phyloP scores from a whole-genome alignment of 2,797 vertebrate genomes.

The Sus cebifrons region DNA sequence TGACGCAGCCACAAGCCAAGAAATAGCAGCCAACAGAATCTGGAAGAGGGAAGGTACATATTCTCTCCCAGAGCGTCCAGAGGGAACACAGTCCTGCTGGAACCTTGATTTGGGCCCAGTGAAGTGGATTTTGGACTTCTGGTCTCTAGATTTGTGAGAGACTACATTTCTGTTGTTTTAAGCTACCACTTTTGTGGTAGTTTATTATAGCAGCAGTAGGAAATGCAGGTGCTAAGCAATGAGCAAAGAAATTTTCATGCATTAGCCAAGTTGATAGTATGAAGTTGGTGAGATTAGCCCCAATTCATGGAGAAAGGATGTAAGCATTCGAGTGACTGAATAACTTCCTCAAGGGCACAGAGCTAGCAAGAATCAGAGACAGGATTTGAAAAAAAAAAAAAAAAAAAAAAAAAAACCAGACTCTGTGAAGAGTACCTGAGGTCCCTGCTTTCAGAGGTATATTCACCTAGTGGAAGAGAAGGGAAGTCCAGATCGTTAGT shows the following conservation, averaged over 20 bases:
- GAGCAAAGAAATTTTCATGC: not conserved
- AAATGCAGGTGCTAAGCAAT: not conserved
- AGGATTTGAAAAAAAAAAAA: not conserved
- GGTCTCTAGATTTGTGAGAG: not conserved
- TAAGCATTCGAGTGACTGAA: not conserved
- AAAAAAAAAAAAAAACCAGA: not conserved
- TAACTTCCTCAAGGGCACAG: not conserved
- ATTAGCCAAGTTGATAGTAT: not conserved
- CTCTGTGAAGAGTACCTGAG: not conserved
- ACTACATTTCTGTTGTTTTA: not conserved
- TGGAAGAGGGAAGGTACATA: not conserved
- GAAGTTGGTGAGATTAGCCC: not conserved
- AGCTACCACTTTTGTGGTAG: not conserved
- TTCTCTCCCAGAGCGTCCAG: not conserved
- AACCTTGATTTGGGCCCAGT: not conserved
- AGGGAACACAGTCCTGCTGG: not conserved
- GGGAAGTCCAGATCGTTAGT: not conserved
- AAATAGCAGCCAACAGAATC: not conserved
- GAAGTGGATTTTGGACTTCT: not conserved
- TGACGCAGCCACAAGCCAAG: not conserved
- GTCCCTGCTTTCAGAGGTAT: not conserved
- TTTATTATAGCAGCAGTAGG: not conserved
- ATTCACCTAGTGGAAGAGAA: not conserved
- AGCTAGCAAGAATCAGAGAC: not conserved
- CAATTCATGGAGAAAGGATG: not conserved